Conservation (phyloP, 1,140 invertebrate species). For the Pogonomyrmex barbatus region DNA sequence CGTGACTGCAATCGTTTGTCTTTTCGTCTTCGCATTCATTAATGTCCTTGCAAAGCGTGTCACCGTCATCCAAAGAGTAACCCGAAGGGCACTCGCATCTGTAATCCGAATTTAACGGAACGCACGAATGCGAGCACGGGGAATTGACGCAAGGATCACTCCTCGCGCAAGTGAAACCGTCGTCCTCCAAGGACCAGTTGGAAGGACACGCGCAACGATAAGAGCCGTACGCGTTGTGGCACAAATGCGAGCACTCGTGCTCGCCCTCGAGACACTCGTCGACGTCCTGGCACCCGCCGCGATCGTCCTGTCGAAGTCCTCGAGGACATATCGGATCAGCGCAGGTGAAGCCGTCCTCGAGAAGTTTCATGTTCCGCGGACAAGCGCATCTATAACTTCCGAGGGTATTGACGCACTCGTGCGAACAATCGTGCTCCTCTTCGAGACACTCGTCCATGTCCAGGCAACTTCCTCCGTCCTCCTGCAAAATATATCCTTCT, state of each 20-base stretch:
- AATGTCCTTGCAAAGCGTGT: constrained; percentile 83
- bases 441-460: constrained; percentile 92
- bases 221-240: constrained; percentile 86
- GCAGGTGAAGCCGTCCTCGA: constrained; percentile 90
- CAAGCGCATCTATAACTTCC: constrained; percentile 94
- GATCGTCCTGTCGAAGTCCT: constrained; percentile 84
- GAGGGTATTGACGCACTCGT: constrained; percentile 91
- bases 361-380: constrained; percentile 90
- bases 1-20: constrained; percentile 73
- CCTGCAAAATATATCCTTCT: constrained; percentile 72
- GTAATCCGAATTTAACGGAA: not conserved
- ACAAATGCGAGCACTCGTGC: constrained; percentile 87
- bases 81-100: constrained; percentile 70
- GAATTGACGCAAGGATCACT: constrained; percentile 62
- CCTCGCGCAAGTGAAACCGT: constrained; percentile 61
- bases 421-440: constrained; percentile 88
- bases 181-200: constrained; percentile 84
- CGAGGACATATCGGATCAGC: constrained; percentile 86
- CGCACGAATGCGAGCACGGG: constrained; percentile 64
- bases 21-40: constrained; percentile 82
- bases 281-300: constrained; percentile 87
- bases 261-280: constrained; percentile 92
- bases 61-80: constrained; percentile 75
- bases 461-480: constrained; percentile 78
- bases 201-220: constrained; percentile 91